Conservation (phyloP, 2,888 invertebrate genomes). For the Frankliniella fusca region DNA sequence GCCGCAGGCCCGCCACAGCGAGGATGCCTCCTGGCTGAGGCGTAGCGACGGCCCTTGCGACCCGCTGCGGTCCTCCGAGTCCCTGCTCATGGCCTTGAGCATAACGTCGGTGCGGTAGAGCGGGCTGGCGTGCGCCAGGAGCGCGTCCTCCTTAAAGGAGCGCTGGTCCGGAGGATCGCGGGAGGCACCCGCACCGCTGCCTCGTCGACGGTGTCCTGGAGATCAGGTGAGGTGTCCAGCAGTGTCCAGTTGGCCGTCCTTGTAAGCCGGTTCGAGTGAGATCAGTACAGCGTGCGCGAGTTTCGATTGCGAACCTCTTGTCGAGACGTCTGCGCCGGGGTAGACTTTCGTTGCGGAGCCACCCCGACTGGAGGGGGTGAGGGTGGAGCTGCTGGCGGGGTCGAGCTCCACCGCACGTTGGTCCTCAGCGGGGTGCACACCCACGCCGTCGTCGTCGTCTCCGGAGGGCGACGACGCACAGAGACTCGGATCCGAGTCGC, state of each 20-base stretch:
- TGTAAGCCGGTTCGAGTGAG: background rate
- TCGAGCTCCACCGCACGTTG: too few species aligned
- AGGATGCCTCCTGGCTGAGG: background rate
- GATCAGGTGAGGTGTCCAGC: background rate
- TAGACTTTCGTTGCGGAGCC: background rate
- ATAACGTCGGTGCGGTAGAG: background rate
- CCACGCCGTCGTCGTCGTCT: background rate
- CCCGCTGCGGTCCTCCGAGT: background rate
- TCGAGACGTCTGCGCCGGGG: background rate
- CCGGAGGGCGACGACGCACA: background rate
- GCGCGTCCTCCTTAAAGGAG: too few species aligned
- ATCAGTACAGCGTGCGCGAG: too few species aligned
- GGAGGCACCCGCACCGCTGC: too few species aligned
- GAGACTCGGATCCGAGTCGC: background rate
- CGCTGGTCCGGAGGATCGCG: too few species aligned
- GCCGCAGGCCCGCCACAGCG: background rate
- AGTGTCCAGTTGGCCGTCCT: background rate
- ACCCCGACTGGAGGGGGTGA: background rate
- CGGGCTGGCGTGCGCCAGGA: background rate
- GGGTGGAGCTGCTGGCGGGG: background rate
- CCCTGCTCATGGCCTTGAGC: conserved; percentile 15
- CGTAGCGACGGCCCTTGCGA: background rate
- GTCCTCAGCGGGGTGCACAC: too few species aligned
- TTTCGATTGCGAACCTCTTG: too few species aligned
- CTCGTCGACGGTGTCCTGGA: too few species aligned